These are phyloP conservation scores for Patiria pectinifera DNA, from an alignment of 53 echinoderm and acorn worm species.

Conservation along the genomic window DNA sequence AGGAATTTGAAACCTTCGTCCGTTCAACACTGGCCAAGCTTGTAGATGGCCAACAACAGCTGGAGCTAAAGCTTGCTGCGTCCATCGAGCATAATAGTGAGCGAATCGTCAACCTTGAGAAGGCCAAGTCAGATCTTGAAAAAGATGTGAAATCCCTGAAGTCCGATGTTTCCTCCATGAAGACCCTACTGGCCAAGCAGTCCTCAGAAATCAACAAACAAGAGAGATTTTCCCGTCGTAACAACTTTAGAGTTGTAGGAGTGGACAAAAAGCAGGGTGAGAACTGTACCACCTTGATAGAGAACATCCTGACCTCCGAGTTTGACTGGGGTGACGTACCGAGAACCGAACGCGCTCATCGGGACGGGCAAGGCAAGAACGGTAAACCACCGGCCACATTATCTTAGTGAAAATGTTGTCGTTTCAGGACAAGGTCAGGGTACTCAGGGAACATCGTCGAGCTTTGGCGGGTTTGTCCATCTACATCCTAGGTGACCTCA, in stretches of 20 bases:
- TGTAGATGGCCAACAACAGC: constrained; percentile 41
- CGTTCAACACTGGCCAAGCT: constrained; percentile 21
- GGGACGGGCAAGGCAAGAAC: too few species aligned
- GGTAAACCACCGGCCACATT: neutral
- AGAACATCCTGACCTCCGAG: too few species aligned
- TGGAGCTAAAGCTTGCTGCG: constrained; percentile 27
- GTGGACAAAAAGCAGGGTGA: too few species aligned
- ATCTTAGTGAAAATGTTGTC: too few species aligned
- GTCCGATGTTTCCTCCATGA: neutral
- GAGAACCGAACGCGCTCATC: neutral
- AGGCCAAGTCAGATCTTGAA: constrained; percentile 1
- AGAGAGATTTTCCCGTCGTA: too few species aligned
- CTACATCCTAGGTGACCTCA: neutral
- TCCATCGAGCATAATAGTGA: constrained; percentile 30
- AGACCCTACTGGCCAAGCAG: neutral
- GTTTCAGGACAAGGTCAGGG: too few species aligned
- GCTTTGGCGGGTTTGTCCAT: neutral
- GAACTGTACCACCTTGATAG: too few species aligned
- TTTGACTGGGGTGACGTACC: neutral
- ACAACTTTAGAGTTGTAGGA: too few species aligned
- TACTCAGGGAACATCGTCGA: too few species aligned
- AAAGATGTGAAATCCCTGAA: neutral
- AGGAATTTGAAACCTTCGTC: constrained; percentile 23
- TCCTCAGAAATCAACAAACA: too few species aligned
- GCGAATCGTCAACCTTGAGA: constrained; percentile 9